phyloP scores from a whole-genome alignment of 2,888 invertebrate species.

The Teleiodes luculella region DNA sequence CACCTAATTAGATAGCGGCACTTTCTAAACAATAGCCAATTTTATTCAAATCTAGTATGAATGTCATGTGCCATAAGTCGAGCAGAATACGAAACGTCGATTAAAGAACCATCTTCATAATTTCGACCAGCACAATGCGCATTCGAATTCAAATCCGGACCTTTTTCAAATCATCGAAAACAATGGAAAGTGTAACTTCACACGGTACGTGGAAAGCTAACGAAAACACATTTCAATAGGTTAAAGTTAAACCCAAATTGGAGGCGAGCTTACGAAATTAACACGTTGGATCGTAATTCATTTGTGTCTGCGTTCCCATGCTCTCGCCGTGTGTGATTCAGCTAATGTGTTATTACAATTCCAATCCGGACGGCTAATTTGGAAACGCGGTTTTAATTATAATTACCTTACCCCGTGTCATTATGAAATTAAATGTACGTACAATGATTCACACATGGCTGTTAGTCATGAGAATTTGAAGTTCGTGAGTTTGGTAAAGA shows the following conservation, averaged over 20 bases:
- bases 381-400: constrained; percentile 38
- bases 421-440: constrained; percentile 39
- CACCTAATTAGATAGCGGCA: constrained; percentile 5
- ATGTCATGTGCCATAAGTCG: constrained; percentile 51
- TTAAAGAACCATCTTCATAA: constrained; percentile 55
- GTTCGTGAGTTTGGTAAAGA: constrained; percentile 3
- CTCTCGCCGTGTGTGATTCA: constrained; percentile 58
- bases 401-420: constrained; percentile 36
- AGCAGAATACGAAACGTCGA: constrained; percentile 44
- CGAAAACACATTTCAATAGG: constrained; percentile 76
- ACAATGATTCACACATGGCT: constrained; percentile 45
- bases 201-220: constrained; percentile 53
- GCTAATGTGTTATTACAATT: constrained; percentile 56
- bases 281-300: constrained; percentile 66
- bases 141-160: constrained; percentile 17
- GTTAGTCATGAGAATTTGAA: constrained; percentile 7
- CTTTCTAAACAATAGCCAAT: constrained; percentile 48
- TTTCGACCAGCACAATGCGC: constrained; percentile 37
- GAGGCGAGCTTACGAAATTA: constrained; percentile 68
- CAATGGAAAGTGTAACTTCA: constrained; percentile 19
- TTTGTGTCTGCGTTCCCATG: constrained; percentile 62
- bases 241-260: constrained; percentile 66
- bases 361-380: constrained; percentile 52
- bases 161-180: constrained; percentile 24
- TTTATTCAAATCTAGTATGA: constrained; percentile 36